Percentiles rank a stretch among this genome's conserved stretches.
Conservation (phyloP, 2,113 vertebrate genomes). For the Cairina moschata region DNA sequence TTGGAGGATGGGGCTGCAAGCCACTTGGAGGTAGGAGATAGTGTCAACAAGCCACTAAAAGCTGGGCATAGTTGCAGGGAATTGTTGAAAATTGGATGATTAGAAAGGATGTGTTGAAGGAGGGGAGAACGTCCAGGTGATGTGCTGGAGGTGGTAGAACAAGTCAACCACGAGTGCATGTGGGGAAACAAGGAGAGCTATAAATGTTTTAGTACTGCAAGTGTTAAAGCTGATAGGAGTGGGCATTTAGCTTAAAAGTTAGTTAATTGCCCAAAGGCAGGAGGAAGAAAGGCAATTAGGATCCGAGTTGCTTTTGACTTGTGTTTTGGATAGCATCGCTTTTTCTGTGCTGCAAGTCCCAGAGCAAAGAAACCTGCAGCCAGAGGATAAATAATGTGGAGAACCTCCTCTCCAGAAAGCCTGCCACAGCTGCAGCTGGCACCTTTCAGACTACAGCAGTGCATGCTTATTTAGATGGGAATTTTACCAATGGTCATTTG, state of each 20-base stretch:
- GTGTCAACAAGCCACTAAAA: not conserved
- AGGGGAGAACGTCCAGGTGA: not conserved
- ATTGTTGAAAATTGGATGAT: not conserved
- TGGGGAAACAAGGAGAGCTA: not conserved
- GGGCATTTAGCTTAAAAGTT: not conserved
- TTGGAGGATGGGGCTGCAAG: not conserved
- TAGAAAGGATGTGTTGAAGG: not conserved
- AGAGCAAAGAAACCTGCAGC: not conserved
- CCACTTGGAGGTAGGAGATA: not conserved
- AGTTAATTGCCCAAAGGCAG: not conserved
- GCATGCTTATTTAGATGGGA: not conserved
- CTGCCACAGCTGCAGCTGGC: not conserved
- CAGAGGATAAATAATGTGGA: not conserved
- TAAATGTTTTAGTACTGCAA: not conserved
- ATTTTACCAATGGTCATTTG: not conserved
- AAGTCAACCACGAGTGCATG: accelerated
- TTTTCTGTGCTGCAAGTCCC: not conserved
- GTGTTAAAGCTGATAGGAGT: not conserved
- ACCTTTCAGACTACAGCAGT: not conserved
- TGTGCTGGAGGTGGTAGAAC: not conserved
- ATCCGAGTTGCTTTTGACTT: not conserved
- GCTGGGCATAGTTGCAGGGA: not conserved
- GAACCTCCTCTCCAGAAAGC: not conserved
- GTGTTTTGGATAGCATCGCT: not conserved
- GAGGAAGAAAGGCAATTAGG: not conserved